These are phyloP conservation scores for Carassius gibelio DNA, from an alignment of 2,113 vertebrate genomes.

Conservation along the genomic window DNA sequence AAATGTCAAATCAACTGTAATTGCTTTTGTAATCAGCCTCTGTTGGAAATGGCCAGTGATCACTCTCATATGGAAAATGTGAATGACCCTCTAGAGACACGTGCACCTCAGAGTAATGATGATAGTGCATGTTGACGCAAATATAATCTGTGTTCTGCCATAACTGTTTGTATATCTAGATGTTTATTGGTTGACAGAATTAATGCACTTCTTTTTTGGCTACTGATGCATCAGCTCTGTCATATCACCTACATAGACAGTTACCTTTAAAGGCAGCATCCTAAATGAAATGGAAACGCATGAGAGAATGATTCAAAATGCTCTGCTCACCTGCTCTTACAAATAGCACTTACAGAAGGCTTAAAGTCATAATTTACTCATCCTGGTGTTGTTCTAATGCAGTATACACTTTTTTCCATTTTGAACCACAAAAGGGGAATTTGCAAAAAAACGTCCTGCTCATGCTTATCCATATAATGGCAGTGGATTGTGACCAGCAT, in stretches of 20 bases:
- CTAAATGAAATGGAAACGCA: neutral
- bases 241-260: neutral
- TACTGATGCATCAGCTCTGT: neutral
- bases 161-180: neutral
- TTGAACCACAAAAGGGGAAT: neutral
- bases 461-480: no score
- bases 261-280: neutral
- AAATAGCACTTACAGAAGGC: neutral
- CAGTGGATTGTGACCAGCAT: no score
- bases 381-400: neutral
- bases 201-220: neutral
- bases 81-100: conserved; percentile 19
- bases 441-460: no score
- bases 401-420: neutral
- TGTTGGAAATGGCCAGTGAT: conserved; percentile 1
- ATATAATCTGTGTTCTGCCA: neutral
- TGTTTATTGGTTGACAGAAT: neutral
- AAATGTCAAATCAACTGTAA: conserved; percentile 24
- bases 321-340: neutral
- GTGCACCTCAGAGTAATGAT: neutral
- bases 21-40: neutral
- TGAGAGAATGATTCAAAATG: neutral
- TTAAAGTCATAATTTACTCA: neutral
- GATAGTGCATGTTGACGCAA: neutral
- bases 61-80: neutral